phyloP scores from a whole-genome alignment of 1,140 invertebrate species.

The Vollenhovia emeryi region DNA sequence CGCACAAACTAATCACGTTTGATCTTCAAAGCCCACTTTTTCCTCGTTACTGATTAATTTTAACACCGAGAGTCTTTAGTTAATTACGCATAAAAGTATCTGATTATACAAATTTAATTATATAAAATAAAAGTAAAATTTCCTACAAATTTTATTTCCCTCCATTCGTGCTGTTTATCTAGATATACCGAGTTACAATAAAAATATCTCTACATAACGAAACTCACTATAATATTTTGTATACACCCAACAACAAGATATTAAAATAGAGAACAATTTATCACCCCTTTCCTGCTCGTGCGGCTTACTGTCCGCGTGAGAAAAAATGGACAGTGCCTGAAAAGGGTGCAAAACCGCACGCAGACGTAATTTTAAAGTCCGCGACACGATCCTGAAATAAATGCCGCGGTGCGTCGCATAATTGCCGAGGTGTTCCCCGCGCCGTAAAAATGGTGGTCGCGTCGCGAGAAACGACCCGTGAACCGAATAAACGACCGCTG shows the following conservation, averaged over 20 bases:
- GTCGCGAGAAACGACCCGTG: slow-evolving; percentile 26
- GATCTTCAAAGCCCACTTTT: too few species aligned
- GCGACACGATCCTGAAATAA: slow-evolving; percentile 22
- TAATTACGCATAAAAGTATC: too few species aligned
- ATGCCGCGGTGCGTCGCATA: slow-evolving; percentile 19
- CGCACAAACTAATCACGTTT: too few species aligned
- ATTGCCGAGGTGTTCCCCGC: slow-evolving; percentile 27
- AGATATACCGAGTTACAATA: not conserved
- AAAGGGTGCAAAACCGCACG: not conserved
- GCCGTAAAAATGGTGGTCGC: slow-evolving; percentile 31
- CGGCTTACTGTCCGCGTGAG: not conserved
- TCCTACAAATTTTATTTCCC: not conserved
- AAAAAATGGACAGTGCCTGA: not conserved
- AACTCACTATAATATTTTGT: not conserved
- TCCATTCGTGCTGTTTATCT: not conserved
- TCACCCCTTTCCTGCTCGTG: not conserved
- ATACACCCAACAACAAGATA: not conserved
- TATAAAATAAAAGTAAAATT: not conserved
- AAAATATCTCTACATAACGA: not conserved
- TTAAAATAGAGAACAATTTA: slow-evolving; percentile 30
- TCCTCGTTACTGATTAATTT: too few species aligned
- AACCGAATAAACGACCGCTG: slow-evolving; percentile 47
- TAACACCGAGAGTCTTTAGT: too few species aligned
- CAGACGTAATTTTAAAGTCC: slow-evolving; percentile 27
- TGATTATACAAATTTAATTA: too few species aligned